Base-by-base conservation (phyloP, 2,888 invertebrate species). In the Dicyrtomina minuta region DNA sequence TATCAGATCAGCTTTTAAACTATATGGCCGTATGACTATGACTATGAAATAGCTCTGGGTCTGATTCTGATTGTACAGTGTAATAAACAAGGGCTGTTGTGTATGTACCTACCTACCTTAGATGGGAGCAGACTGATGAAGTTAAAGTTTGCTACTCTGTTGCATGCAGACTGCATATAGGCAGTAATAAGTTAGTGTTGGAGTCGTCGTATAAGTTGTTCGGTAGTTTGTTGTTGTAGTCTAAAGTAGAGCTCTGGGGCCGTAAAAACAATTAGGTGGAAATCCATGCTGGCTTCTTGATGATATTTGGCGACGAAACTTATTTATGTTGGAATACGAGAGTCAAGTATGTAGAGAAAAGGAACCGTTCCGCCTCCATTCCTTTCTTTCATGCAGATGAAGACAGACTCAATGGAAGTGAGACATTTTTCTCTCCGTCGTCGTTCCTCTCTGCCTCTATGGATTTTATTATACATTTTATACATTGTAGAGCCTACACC, bases 241-340 rank as follows among this genome's bases (percentile, higher is more conserved):
- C 43, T 60, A 43, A 60, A 60, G 43, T 60, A 60, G 60, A 60
- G 60, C 44, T 60, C 44, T 44, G 27, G 62, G 44, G 62, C 62
- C 49, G 62, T 62, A 62, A 62, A 62, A 62, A 62, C 62, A 62
- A 62, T 62, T 62, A 62, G 62, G 60, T 60, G 60, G 60, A 60
- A 60, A 44, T 60, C 20, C 60, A 60, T 43, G 60, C 43, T 60
- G 60, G 43, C 44, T 60, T 55, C 26, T 27, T 60, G 60, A 60
- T 60, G 60, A 60, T 60, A 60, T 60, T 60, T 60, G 60, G 62
- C 62, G 62, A 62, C 49, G 33, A 49, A 55, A 49, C 49, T 62
- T 62, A 62, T 62, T 62, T 62, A 61, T 33, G 33, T 56, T 33
- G 44, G 22, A 46, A 46, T 62, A 27, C 33, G 62, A 62, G 27